Conservation (phyloP, 2,113 vertebrate genomes). For the Hippolais icterina region DNA sequence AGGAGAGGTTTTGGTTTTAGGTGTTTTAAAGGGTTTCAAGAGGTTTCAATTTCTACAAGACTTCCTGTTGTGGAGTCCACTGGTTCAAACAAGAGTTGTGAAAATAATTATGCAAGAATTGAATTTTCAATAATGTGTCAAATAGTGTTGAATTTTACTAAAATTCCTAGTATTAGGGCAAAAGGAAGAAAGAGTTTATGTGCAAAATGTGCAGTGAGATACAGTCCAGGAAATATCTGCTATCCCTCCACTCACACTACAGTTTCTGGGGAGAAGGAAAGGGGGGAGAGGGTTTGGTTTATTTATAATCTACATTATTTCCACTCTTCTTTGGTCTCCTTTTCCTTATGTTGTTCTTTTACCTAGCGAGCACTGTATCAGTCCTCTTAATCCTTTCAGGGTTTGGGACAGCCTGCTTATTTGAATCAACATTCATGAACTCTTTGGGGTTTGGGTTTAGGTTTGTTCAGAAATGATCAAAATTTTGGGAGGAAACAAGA, state of each 20-base stretch:
- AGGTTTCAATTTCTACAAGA: not conserved
- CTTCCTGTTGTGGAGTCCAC: not conserved
- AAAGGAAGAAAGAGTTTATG: not conserved
- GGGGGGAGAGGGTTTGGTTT: not conserved
- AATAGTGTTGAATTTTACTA: not conserved
- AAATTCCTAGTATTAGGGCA: not conserved
- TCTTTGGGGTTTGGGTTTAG: not conserved
- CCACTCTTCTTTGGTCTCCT: not conserved
- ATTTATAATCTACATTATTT: not conserved
- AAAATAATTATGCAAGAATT: not conserved
- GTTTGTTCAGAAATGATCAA: not conserved
- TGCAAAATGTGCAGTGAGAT: not conserved
- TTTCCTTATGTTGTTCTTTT: not conserved
- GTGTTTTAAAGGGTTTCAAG: not conserved
- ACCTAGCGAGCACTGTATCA: not conserved
- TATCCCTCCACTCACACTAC: not conserved
- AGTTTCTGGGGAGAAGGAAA: not conserved
- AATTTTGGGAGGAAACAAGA: not conserved
- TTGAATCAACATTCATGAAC: not conserved
- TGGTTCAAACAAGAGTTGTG: not conserved
- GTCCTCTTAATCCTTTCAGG: not conserved
- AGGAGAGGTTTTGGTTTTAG: not conserved
- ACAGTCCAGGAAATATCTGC: not conserved
- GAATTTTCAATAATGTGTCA: accelerated
- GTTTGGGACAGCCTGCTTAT: not conserved